These are phyloP conservation scores for Coregonus sp. DNA, from an alignment of 2,797 vertebrate species.

Conservation along the genomic window DNA sequence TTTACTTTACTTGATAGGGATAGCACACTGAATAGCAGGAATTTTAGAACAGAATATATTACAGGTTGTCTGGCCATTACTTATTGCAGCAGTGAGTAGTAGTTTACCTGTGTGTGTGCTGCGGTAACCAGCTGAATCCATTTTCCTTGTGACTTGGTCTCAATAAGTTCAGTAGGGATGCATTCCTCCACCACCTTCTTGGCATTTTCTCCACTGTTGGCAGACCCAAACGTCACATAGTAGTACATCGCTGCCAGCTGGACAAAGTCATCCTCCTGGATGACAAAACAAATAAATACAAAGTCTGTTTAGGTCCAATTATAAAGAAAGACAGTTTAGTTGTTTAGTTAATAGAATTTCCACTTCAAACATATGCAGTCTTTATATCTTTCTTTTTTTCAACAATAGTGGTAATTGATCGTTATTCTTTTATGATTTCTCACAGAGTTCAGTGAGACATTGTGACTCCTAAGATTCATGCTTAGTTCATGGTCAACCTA, in stretches of 20 bases:
- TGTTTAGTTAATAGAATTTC: neutral
- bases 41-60: neutral
- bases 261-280: conserved; percentile 88
- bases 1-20: neutral
- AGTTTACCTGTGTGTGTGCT: conserved; percentile 78
- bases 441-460: neutral
- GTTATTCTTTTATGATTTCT: neutral
- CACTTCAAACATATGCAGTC: neutral
- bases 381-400: neutral
- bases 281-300: conserved; percentile 10
- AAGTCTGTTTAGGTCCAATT: neutral
- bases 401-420: neutral
- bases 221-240: conserved; percentile 79
- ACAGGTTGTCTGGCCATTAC: neutral
- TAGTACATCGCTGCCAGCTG: conserved; percentile 84
- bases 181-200: conserved; percentile 80
- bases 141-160: conserved; percentile 80
- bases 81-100: neutral
- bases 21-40: neutral
- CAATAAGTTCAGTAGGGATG: conserved; percentile 79
- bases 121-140: conserved; percentile 83
- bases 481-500: neutral
- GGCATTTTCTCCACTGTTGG: conserved; percentile 60
- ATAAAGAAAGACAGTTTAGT: neutral
- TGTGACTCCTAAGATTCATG: neutral